Conservation (phyloP, 2,888 invertebrate genomes). For the Graphium colonna region DNA sequence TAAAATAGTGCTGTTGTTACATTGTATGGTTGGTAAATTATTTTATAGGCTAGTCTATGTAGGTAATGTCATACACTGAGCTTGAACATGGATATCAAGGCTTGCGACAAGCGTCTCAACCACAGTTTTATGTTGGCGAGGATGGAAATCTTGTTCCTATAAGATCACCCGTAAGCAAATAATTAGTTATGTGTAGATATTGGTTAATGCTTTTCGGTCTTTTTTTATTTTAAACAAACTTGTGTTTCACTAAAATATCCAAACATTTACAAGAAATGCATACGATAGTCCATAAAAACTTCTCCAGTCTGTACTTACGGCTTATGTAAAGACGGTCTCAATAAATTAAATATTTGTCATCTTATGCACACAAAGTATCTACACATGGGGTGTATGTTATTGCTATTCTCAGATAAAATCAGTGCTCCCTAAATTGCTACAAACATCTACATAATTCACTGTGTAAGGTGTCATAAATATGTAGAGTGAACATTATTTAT, state of each 20-base stretch:
- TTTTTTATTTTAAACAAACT: no score
- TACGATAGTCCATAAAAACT: no score
- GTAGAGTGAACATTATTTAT: constrained; percentile 49
- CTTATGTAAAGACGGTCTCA: background rate
- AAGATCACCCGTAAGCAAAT: constrained; percentile 79
- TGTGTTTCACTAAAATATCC: no score
- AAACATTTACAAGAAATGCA: no score
- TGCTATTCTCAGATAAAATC: background rate
- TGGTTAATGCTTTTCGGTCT: no score
- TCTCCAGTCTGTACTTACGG: no score
- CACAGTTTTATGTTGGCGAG: constrained; percentile 87
- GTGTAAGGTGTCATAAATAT: constrained; percentile 27
- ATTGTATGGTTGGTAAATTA: background rate
- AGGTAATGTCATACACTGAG: constrained; percentile 94
- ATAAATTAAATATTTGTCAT: background rate
- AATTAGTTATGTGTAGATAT: background rate
- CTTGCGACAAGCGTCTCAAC: constrained; percentile 84
- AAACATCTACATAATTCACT: background rate
- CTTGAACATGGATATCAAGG: constrained; percentile 96
- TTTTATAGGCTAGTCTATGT: constrained; percentile 41
- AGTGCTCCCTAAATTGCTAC: background rate
- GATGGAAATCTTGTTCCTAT: constrained; percentile 82
- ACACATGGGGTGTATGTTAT: background rate
- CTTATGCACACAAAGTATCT: background rate
- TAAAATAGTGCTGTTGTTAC: background rate